Percentiles rank a stretch among this genome's conserved stretches.
Conservation (phyloP, 1,140 invertebrate genomes). For the Harpegnathos saltator region DNA sequence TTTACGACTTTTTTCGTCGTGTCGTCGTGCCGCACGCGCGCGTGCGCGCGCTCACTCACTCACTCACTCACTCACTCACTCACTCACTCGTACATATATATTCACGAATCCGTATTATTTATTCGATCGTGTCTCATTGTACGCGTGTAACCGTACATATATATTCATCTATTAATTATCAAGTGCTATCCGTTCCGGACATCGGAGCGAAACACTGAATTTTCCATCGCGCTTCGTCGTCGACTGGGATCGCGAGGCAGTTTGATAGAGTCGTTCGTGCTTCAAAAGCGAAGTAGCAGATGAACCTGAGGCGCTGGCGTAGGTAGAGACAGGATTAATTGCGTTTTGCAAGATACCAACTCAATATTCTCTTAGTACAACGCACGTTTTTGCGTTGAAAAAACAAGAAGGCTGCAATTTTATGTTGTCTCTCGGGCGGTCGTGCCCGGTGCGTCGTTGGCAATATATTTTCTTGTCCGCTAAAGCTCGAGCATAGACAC, state of each 20-base stretch:
- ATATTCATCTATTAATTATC: slow-evolving; percentile 43
- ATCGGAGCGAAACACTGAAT: not conserved
- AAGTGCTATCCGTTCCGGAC: slow-evolving; percentile 2
- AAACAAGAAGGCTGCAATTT: too few relatives aligned
- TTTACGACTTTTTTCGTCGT: too few relatives aligned
- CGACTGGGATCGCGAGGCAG: not conserved
- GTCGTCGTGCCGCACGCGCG: too few relatives aligned
- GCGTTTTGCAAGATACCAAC: not conserved
- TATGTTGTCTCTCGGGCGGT: too few relatives aligned
- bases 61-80: too few relatives aligned
- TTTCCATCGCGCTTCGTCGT: not conserved
- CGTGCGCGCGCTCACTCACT: too few relatives aligned
- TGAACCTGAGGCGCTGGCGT: not conserved
- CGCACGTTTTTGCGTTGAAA: not conserved
- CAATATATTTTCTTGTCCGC: not conserved
- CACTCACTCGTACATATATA: too few relatives aligned
- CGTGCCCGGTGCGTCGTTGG: too few relatives aligned
- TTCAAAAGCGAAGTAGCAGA: not conserved
- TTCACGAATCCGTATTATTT: not conserved
- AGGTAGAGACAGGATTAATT: slow-evolving; percentile 19
- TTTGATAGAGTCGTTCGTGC: not conserved
- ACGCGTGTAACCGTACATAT: not conserved
- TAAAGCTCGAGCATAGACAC: not conserved
- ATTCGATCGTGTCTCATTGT: slow-evolving; percentile 7
- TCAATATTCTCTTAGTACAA: slow-evolving; percentile 8